phyloP scores from a whole-genome alignment of 2,797 vertebrate genomes.

The Pagetopsis macropterus region DNA sequence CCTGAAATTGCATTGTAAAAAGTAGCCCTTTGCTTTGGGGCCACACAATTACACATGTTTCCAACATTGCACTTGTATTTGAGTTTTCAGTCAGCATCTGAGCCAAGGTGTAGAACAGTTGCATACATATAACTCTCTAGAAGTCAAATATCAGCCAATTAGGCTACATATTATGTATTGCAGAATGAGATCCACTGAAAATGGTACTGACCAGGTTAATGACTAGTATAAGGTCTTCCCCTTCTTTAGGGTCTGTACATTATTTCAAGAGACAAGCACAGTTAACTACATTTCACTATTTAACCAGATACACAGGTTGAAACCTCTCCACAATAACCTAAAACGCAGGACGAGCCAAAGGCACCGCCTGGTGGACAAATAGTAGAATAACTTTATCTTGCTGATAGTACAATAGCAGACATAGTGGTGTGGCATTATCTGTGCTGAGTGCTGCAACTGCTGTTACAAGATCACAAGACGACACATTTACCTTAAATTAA shows the following conservation, averaged over 20 bases:
- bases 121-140: not conserved
- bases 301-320: not conserved
- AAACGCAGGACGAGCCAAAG: constrained; percentile 14
- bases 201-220: not conserved
- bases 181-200: not conserved
- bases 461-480: not conserved
- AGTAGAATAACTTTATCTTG: not conserved
- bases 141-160: too few relatives aligned
- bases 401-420: not conserved
- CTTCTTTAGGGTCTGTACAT: not conserved
- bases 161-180: not conserved
- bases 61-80: not conserved
- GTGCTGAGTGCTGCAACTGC: not conserved
- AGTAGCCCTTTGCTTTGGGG: not conserved
- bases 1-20: constrained; percentile 10
- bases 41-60: not conserved
- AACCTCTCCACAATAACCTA: not conserved
- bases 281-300: not conserved
- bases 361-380: constrained; percentile 48
- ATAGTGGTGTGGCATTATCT: fast-evolving
- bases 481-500: not conserved
- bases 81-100: not conserved
- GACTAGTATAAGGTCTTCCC: not conserved
- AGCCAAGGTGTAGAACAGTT: not conserved
- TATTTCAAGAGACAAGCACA: not conserved